Conservation (phyloP, 2,113 vertebrate species). For the Micronycteris hirsuta region DNA sequence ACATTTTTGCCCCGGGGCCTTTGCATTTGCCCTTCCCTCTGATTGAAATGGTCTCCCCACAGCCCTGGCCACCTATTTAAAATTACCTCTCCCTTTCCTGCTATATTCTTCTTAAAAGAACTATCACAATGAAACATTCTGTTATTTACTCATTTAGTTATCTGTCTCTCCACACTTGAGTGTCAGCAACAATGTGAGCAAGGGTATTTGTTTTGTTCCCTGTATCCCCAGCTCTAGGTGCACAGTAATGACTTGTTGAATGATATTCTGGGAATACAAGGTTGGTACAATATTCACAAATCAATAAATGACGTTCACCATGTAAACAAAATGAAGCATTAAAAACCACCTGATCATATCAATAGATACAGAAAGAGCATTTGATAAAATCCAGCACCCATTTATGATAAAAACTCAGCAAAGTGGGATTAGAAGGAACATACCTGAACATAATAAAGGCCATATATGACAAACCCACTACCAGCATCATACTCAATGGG, state of each 20-base stretch:
- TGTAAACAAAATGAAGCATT: no score
- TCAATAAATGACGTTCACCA: no score
- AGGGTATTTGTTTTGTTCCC: not conserved
- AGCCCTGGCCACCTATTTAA: not conserved
- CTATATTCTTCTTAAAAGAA: not conserved
- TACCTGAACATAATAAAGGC: no score
- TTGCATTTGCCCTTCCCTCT: not conserved
- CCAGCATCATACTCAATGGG: no score
- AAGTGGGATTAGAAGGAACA: no score
- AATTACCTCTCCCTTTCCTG: not conserved
- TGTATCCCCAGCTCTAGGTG: not conserved
- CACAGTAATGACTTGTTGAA: not conserved
- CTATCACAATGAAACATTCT: not conserved
- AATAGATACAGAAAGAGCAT: no score
- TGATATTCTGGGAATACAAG: no score
- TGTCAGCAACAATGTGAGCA: not conserved
- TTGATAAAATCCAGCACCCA: no score
- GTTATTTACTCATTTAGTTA: not conserved
- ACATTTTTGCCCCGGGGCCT: not conserved
- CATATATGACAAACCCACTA: no score
- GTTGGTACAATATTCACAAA: no score
- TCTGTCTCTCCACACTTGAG: not conserved
- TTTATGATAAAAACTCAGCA: no score
- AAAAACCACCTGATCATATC: no score
- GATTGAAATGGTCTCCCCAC: not conserved